A percentile compares a stretch with the other conserved stretches of the same genome.
phyloP scores from a whole-genome alignment of 2,888 invertebrate species.

The Carcina quercana region DNA sequence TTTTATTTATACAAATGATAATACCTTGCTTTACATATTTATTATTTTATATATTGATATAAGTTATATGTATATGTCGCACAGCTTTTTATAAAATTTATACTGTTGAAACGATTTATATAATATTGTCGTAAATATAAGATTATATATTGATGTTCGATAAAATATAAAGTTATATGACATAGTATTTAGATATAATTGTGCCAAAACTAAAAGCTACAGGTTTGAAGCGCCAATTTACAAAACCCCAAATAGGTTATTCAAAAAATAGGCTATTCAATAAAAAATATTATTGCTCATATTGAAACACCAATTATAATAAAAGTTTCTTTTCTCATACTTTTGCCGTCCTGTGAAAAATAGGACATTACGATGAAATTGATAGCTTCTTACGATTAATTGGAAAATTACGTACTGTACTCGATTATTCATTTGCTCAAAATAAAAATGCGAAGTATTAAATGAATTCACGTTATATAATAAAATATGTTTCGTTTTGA shows the following conservation, averaged over 20 bases:
- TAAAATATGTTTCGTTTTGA: no score
- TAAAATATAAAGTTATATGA: constrained; percentile 25
- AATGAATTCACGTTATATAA: no score
- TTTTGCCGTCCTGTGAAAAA: no score
- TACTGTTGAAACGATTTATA: constrained; percentile 30
- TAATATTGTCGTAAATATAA: constrained; percentile 30
- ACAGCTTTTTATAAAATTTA: constrained; percentile 46
- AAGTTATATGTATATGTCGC: constrained; percentile 41
- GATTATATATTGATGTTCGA: constrained; percentile 40
- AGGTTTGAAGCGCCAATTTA: constrained; percentile 51
- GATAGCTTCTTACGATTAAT: no score
- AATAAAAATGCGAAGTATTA: no score
- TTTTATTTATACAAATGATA: constrained; percentile 42
- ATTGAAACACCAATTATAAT: constrained; percentile 31
- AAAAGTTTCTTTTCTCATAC: no score
- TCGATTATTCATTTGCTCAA: no score
- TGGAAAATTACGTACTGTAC: no score
- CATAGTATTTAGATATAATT: constrained; percentile 26
- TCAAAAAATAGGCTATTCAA: constrained; percentile 1
- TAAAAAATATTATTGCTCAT: constrained; percentile 46
- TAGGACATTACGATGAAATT: no score
- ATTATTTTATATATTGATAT: constrained; percentile 23
- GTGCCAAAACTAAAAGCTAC: constrained; percentile 62
- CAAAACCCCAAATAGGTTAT: constrained; percentile 26
- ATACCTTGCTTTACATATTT: constrained; percentile 27